A percentile compares a stretch with the other conserved stretches of the same genome.
phyloP scores from a whole-genome alignment of 2,797 vertebrate genomes.

The Microcaecilia unicolor region DNA sequence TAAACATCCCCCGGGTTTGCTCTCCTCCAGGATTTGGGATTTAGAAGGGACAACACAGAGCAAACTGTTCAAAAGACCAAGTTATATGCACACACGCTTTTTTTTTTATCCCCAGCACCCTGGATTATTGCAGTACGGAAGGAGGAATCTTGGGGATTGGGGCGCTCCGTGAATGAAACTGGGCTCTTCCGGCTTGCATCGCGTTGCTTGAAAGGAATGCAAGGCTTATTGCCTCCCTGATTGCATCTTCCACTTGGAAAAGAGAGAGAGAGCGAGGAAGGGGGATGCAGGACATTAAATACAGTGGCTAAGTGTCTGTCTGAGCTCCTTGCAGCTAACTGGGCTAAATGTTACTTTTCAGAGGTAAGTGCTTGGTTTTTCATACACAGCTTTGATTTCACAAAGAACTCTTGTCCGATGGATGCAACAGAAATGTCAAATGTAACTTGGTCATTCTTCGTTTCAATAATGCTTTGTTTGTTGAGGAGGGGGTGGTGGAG shows the following conservation, averaged over 20 bases:
- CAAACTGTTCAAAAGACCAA: slow-evolving; percentile 40
- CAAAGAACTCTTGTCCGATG: neutral
- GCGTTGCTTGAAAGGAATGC: no score
- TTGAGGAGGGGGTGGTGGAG: no score
- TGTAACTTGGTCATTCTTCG: slow-evolving; percentile 34
- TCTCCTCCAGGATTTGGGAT: slow-evolving; percentile 12
- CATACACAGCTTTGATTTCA: neutral
- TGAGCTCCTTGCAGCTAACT: slow-evolving; percentile 33
- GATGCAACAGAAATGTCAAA: slow-evolving; percentile 18
- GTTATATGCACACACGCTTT: no score
- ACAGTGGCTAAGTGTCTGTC: slow-evolving; percentile 27
- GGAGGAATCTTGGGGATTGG: no score
- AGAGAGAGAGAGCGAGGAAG: no score
- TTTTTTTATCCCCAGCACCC: neutral
- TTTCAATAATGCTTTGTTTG: no score
- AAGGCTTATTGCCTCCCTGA: no score
- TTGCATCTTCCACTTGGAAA: slow-evolving; percentile 22
- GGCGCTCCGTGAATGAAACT: no score
- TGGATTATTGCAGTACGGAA: slow-evolving; percentile 11
- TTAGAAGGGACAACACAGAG: slow-evolving; percentile 24
- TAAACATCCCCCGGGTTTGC: slow-evolving; percentile 31
- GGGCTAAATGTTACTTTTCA: slow-evolving; percentile 50
- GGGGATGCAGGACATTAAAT: slow-evolving; percentile 44
- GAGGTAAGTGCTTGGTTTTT: slow-evolving; percentile 39
- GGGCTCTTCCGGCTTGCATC: no score